These are phyloP conservation scores for Berghia stephanieae DNA, from an alignment of 1,140 invertebrate species.

Conservation along the genomic window DNA sequence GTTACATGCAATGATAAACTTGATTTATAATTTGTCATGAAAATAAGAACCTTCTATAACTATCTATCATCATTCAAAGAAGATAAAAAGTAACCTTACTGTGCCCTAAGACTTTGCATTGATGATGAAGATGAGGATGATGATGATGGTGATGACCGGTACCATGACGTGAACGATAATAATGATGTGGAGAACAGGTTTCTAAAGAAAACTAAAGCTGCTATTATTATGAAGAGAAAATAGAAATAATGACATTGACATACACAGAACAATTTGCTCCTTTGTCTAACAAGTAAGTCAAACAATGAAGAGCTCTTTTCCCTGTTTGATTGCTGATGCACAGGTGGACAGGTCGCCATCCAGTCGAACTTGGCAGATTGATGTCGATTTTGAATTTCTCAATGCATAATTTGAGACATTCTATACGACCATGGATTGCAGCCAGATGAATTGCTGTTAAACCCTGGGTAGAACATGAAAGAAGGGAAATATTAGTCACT, in stretches of 20 bases:
- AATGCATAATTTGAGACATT: slow-evolving; percentile 64
- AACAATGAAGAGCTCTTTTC: slow-evolving; percentile 56
- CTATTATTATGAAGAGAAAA: neutral
- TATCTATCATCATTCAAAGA: neutral
- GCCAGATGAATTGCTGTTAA: slow-evolving; percentile 63
- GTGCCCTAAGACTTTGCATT: too few species aligned
- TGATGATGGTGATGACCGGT: too few species aligned
- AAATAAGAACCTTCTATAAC: neutral
- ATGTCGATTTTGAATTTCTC: slow-evolving; percentile 64
- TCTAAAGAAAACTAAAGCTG: too few species aligned
- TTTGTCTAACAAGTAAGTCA: slow-evolving; percentile 62
- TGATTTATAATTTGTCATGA: too few species aligned
- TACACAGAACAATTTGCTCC: slow-evolving; percentile 63
- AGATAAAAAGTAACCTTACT: neutral
- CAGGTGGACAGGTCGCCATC: slow-evolving; percentile 64
- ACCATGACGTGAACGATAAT: too few species aligned
- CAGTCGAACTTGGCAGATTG: slow-evolving; percentile 62
- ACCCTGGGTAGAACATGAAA: slow-evolving; percentile 50
- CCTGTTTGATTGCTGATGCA: slow-evolving; percentile 66
- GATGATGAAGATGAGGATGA: too few species aligned
- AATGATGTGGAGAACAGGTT: too few species aligned
- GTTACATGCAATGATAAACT: too few species aligned
- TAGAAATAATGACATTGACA: slow-evolving; percentile 32
- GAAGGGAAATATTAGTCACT: neutral
- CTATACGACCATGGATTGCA: slow-evolving; percentile 64